Evolutionary conservation across 2,113 vertebrate genomes (phyloP), one percentile per base, ranked within the genome.

Genomic region (Paralichthys olivaceus): DNA sequence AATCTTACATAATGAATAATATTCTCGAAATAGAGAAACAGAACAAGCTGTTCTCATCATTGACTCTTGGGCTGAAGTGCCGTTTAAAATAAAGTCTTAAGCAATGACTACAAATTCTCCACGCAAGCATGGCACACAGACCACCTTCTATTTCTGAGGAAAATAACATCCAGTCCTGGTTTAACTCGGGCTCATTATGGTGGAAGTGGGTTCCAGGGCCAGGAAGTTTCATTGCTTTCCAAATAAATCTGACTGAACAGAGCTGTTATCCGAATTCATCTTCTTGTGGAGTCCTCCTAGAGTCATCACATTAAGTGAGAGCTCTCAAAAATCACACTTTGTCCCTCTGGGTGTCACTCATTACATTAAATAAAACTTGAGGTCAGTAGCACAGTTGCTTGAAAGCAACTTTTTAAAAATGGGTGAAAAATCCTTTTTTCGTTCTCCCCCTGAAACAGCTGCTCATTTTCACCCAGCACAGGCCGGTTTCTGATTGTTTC

Each of bases 171-270:
- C 87, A 92, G 85, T 80, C 70, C 86, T 84, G 81, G 87, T 91
- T 90, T 92, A 88, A 89, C 91, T 83, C 75, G 79, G 87, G 56
- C 87, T 91, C 90, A 93, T 92, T 93, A 91, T 88, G 80, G 90
- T 93, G 94, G 94, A 94, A 94, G 93, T 92, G 92, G 91, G 89
- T 91, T 93, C 84, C 75, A 77, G 75, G 75, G 88, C 86, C 90
- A 91, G 89, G 86, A 92, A 90, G 91, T 90, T 93, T 92, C 88
- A 90, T 92, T 90, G 85, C 90, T 92, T 92, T 94, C 92, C 94
- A 95, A 94, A 95, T 93, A 94, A 94, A 94, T 89, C 90, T 90
- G 5, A 29, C 80, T 91, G 90, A 93, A 91, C 82, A 93, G 81
- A 90, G 89, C 72, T 77, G 66, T 73, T 86, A 81, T 88, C 86